Conservation (phyloP, 2,797 vertebrate species). For the Hippocampus kuda region DNA sequence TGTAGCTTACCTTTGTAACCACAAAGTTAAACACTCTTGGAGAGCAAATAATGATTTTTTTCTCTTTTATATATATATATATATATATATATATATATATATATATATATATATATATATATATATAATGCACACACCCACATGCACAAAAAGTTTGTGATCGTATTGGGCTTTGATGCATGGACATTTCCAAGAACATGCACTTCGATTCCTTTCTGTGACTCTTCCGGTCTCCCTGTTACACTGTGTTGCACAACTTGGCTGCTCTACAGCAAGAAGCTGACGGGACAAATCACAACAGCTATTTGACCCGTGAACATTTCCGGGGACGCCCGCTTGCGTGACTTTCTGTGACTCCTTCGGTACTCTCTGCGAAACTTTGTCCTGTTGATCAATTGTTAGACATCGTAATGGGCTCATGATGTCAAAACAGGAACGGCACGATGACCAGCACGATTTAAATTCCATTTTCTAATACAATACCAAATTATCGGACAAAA, state of each 20-base stretch:
- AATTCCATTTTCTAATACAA: no score
- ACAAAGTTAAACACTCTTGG: constrained; percentile 45
- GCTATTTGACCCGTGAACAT: background rate
- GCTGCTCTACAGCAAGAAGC: no score
- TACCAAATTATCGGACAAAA: no score
- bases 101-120: no score
- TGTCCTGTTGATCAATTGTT: background rate
- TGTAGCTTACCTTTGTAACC: constrained; percentile 58
- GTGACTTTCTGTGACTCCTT: no score
- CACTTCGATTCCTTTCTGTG: background rate
- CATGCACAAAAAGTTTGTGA: background rate
- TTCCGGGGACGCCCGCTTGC: background rate
- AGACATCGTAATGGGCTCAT: background rate
- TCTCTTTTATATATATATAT: background rate
- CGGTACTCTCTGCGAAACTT: background rate
- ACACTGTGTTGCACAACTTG: no score
- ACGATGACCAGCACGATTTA: background rate
- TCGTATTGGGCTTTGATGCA: background rate
- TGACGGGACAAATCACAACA: no score
- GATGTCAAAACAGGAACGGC: background rate
- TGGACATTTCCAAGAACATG: background rate
- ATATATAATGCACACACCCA: background rate
- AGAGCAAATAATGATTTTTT: constrained; percentile 41
- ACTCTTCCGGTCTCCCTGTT: no score
- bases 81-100: no score